These are phyloP conservation scores for Mycetomoellerius zeteki DNA, from an alignment of 1,140 invertebrate genomes.

Conservation along the genomic window DNA sequence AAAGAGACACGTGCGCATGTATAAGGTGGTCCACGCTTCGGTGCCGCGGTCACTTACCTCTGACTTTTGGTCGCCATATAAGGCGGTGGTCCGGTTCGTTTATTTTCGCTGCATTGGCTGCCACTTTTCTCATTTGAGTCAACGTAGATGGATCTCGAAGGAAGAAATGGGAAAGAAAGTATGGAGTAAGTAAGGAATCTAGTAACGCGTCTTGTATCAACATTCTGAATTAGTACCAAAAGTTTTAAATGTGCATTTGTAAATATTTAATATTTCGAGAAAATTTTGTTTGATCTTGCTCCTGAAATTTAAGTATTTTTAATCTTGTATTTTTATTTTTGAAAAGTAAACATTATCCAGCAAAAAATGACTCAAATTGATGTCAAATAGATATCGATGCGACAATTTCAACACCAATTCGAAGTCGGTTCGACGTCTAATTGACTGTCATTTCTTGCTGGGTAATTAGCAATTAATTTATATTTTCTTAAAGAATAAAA, in stretches of 20 bases:
- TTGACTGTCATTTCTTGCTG: no score
- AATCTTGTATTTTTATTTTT: not conserved
- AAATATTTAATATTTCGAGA: not conserved
- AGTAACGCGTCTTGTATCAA: not conserved
- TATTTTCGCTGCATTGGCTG: slow-evolving; percentile 18
- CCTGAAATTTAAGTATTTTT: not conserved
- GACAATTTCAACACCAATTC: no score
- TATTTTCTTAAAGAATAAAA: no score
- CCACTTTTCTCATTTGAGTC: slow-evolving; percentile 14
- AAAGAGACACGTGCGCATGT: not conserved
- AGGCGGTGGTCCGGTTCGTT: slow-evolving; percentile 6
- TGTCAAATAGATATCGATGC: no score
- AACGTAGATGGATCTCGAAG: not conserved
- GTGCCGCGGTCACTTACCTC: slow-evolving; percentile 47
- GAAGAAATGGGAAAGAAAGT: not conserved
- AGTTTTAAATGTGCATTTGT: not conserved
- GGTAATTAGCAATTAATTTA: no score
- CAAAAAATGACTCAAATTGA: no score
- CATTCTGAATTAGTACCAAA: not conserved
- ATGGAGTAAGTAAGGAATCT: not conserved
- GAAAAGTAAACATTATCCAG: no score
- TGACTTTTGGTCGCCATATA: slow-evolving; percentile 49
- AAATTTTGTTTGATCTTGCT: not conserved
- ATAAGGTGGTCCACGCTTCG: slow-evolving; percentile 14
- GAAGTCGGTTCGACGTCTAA: no score